phyloP scores from a whole-genome alignment of 2,888 invertebrate genomes.

The Microctonus hyperodae region DNA sequence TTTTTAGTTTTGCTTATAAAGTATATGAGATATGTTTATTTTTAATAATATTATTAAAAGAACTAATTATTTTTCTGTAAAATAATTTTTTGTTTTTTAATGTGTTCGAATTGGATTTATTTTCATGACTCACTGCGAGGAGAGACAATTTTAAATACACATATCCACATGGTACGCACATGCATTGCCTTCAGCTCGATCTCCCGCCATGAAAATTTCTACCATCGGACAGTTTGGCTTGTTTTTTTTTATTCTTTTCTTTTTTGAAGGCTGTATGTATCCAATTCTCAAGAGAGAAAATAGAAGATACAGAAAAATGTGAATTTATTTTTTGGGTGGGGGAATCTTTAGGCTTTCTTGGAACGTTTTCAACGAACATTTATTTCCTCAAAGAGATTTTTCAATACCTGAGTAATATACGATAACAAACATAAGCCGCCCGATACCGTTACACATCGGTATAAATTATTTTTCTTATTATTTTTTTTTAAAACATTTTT shows the following conservation, averaged over 20 bases:
- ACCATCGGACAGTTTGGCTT: neutral
- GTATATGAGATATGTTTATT: no score
- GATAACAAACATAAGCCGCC: neutral
- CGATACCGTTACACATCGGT: neutral
- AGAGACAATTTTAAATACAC: neutral
- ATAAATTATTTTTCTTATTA: neutral
- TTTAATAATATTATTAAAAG: no score
- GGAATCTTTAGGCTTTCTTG: neutral
- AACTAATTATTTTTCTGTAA: neutral
- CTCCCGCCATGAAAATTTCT: slow-evolving; percentile 33
- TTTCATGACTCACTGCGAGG: no score
- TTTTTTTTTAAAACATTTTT: no score
- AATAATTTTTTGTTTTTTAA: no score
- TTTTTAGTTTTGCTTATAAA: no score
- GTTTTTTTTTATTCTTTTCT: neutral
- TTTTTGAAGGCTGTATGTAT: neutral
- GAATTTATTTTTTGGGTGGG: neutral
- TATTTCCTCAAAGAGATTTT: neutral
- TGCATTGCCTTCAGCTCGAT: slow-evolving; percentile 37
- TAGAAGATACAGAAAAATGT: neutral
- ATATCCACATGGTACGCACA: slow-evolving; percentile 40
- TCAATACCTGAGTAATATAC: neutral
- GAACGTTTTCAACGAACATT: neutral
- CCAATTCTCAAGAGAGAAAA: neutral
- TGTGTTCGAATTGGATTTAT: no score